phyloP scores from a whole-genome alignment of 2,888 invertebrate species.

The Oscheius sp. region DNA sequence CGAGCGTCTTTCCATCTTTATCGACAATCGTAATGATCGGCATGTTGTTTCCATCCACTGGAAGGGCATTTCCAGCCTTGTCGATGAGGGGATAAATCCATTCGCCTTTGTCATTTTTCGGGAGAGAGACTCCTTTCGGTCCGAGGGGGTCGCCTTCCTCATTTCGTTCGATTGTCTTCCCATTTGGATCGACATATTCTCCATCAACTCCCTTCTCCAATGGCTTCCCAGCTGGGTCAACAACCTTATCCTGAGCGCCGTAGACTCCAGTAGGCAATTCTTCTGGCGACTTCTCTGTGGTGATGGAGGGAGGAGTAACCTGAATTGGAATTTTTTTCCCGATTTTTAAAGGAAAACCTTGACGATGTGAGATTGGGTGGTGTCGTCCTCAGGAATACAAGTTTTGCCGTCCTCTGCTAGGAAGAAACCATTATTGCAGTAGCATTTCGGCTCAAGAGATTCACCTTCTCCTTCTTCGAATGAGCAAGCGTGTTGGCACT shows the following conservation, averaged over 20 bases:
- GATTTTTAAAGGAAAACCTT: slow-evolving; percentile 26
- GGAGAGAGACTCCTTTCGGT: slow-evolving; percentile 51
- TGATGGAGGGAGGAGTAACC: slow-evolving; percentile 48
- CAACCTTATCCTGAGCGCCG: slow-evolving; percentile 18
- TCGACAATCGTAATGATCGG: slow-evolving; percentile 51
- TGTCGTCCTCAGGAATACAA: slow-evolving; percentile 46
- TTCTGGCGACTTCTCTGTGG: slow-evolving; percentile 44
- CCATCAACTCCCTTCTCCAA: slow-evolving; percentile 32
- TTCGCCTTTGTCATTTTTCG: slow-evolving; percentile 59
- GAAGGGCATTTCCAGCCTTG: slow-evolving; percentile 45
- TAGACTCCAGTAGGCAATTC: slow-evolving; percentile 36
- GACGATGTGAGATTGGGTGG: slow-evolving; percentile 36
- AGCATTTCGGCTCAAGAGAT: slow-evolving; percentile 53
- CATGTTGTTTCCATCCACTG: slow-evolving; percentile 47
- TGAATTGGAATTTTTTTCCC: neutral
- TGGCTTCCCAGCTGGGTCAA: slow-evolving; percentile 35
- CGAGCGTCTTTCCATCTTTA: slow-evolving; percentile 43
- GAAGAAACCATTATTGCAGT: slow-evolving; percentile 64
- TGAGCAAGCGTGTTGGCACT: slow-evolving; percentile 66
- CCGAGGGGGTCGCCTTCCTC: slow-evolving; percentile 54
- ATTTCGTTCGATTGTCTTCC: slow-evolving; percentile 48
- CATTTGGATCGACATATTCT: slow-evolving; percentile 45
- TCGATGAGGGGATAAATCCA: slow-evolving; percentile 63
- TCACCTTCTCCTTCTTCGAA: slow-evolving; percentile 53
- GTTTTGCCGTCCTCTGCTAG: slow-evolving; percentile 57